These are phyloP conservation scores for Galbula dea DNA, from an alignment of 2,113 vertebrate species.

Conservation along the genomic window DNA sequence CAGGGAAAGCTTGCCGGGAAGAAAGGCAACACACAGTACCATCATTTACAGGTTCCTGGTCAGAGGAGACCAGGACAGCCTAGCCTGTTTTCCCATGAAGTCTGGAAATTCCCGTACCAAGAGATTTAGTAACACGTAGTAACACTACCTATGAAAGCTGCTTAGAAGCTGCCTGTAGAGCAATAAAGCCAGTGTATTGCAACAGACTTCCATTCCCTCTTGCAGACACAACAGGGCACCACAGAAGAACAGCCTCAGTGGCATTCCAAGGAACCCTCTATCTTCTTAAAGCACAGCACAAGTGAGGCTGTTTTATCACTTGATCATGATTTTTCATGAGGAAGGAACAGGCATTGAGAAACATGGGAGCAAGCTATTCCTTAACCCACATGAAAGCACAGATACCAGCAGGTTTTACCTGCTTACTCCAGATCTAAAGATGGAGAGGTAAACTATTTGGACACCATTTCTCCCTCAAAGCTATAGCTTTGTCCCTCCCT, in stretches of 20 bases:
- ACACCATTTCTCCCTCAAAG: background rate
- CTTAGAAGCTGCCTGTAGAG: conserved; percentile 7
- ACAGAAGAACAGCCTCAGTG: conserved; percentile 13
- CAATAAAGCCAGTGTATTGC: conserved; percentile 19
- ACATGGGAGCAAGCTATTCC: background rate
- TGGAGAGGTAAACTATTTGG: background rate
- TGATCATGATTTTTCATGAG: conserved; percentile 12
- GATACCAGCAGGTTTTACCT: conserved; percentile 31
- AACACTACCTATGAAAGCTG: background rate
- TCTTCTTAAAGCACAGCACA: background rate
- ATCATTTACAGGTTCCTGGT: background rate
- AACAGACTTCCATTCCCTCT: background rate
- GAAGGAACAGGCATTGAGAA: conserved; percentile 49
- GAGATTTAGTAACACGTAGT: conserved; percentile 11
- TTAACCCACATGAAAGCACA: conserved; percentile 23
- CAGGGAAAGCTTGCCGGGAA: background rate
- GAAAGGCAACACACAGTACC: background rate
- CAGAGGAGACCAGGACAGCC: background rate
- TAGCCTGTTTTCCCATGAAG: background rate
- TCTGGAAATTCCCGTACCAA: background rate
- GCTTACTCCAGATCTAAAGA: background rate
- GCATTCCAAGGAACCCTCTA: conserved; percentile 40
- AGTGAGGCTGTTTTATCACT: conserved; percentile 23
- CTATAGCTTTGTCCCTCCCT: background rate
- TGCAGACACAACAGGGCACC: background rate